Conservation (phyloP, 2,888 invertebrate species). For the Dryobota labecula region DNA sequence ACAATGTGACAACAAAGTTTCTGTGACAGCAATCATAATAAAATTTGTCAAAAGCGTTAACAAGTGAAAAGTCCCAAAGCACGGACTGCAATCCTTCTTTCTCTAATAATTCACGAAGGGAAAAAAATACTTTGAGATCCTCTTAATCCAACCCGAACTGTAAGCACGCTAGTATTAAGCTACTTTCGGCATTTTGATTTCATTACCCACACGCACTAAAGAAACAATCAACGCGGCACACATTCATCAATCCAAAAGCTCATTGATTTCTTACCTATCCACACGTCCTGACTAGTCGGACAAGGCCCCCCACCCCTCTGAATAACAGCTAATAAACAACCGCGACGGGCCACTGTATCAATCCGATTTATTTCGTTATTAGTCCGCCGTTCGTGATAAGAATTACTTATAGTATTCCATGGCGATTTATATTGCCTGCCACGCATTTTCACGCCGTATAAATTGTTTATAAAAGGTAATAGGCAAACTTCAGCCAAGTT, state of each 20-base stretch:
- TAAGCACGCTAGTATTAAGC: not conserved
- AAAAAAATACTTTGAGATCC: not conserved
- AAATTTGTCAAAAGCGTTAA: not conserved
- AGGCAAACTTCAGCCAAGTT: slow-evolving; percentile 55
- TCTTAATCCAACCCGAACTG: not conserved
- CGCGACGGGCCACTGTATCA: slow-evolving; percentile 65
- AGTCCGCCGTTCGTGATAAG: slow-evolving; percentile 62
- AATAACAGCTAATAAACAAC: slow-evolving; percentile 67
- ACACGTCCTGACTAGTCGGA: slow-evolving; percentile 51
- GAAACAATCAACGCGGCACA: slow-evolving; percentile 23
- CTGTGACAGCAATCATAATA: too few relatives aligned
- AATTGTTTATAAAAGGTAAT: slow-evolving; percentile 50
- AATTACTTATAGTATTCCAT: slow-evolving; percentile 55
- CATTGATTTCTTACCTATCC: slow-evolving; percentile 57
- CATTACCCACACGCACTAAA: slow-evolving; percentile 16
- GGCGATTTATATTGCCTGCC: slow-evolving; percentile 30
- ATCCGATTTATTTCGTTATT: slow-evolving; percentile 68
- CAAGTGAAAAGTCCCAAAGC: not conserved
- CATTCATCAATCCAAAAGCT: slow-evolving; percentile 47
- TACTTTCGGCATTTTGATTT: slow-evolving; percentile 29
- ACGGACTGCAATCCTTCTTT: not conserved
- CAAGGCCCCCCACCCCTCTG: slow-evolving; percentile 50
- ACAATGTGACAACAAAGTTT: not conserved
- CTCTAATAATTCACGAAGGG: not conserved
- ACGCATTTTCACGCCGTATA: slow-evolving; percentile 30